Evolutionary conservation across 2,113 vertebrate genomes (phyloP), one percentile per base, ranked within the genome.

Genomic region (Galbula dea): DNA sequence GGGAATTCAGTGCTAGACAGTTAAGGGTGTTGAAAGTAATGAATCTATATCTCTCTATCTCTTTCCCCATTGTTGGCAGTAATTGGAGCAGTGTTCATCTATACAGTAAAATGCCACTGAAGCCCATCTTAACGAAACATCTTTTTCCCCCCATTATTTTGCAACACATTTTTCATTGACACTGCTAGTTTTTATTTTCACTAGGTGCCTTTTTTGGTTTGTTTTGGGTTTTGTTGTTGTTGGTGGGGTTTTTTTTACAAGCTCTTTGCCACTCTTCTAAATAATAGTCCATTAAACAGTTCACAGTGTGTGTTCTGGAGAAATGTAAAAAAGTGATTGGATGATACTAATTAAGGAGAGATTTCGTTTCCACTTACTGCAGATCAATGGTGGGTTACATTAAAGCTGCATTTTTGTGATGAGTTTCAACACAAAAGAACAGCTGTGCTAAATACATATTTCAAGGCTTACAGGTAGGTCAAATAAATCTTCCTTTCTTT

Each of bases 261-360:
- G 75, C 92, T 97, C 96, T 95, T 97, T 97, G 90, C 96, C 94
- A 97, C 96, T 96, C 97, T 98, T 97, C 96, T 97, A 97, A 98
- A 98, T 98, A 98, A 98, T 98, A 98, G 97, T 97, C 97, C 96
- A 98, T 98, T 98, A 98, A 98, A 98, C 95, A 97, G 96, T 97
- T 97, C 96, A 97, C 97, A 98, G 97, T 97, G 95, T 98, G 98
- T 97, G 98, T 98, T 98, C 97, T 95, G 96, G 94, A 97, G 97
- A 98, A 97, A 97, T 97, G 97, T 96, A 97, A 97, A 98, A 98
- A 98, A 98, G 97, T 96, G 97, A 97, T 98, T 97, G 97, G 97
- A 97, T 97, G 97, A 97, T 98, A 97, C 98, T 98, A 98, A 98
- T 98, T 98, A 98, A 98, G 97, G 95, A 95, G 96, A 98, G 97